Base-by-base conservation (phyloP, 2,113 vertebrate species). In the Carassius carassius region DNA sequence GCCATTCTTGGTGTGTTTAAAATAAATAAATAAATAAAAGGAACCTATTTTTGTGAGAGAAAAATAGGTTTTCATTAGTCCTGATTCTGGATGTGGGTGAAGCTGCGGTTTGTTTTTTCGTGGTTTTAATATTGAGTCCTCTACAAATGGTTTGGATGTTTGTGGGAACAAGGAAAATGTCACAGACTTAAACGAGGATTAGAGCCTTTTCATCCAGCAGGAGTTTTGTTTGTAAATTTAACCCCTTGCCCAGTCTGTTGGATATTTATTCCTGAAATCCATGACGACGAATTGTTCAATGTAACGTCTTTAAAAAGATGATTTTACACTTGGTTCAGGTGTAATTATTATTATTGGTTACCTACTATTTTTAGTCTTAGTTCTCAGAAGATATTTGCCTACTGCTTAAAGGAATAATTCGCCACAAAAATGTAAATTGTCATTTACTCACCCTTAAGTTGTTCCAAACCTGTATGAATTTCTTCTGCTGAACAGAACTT, bases 61-160 rank as follows among this genome's bases (percentile, higher is more conserved):
- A 44, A 12, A 51, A 51, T 67, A 77, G 63, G 77, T 80, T 54
- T 63, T 88, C 78, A 84, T 88, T 88, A 84, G 51, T 17, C 35
- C 47, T 17, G 7, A 49, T 65, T 74, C 5, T 44, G n/a, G 35
- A 79, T 62, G 58, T 25, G 32, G 21, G 11, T 41, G 19, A 32
- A 62, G 76, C 56, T 37, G 35, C n/a, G 69, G 82, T 56, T 73
- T 75, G 65, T 60, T 73, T 70, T 84, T 65, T 86, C n/a, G 76
- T 86, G 44, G 58, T 44, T 67, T 75, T 81, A 72, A 77, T 70
- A 84, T 70, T 16, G 12, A 6, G 60, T 74, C 23, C 56, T 41
- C 14, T 47, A 32, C 37, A 69, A 77, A 82, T 23, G 32, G 14
- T 37, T 80, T 75, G 67, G 67, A 79, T 85, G 37, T 84, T 79